A percentile compares a stretch with the other conserved stretches of the same genome.
phyloP scores from a whole-genome alignment of 2,888 invertebrate species.

The Artemia sinica region DNA sequence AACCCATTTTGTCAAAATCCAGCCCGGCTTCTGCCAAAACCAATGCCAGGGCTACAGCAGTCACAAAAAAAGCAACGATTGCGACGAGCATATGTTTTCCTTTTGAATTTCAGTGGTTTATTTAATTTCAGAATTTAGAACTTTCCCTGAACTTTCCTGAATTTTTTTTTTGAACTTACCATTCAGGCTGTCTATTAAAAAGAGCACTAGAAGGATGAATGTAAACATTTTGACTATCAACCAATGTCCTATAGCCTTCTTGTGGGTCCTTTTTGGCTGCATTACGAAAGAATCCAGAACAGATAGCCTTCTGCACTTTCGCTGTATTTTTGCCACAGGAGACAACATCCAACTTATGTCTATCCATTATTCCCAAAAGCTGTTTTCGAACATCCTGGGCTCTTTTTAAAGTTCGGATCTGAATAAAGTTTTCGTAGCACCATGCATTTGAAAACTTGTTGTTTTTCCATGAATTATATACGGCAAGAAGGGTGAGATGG shows the following conservation, averaged over 20 bases:
- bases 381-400: slow-evolving; percentile 97
- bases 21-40: too few relatives aligned
- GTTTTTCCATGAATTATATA: slow-evolving; percentile 98
- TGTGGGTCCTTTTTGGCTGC: slow-evolving; percentile 98
- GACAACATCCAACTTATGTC: slow-evolving; percentile 87
- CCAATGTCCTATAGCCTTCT: slow-evolving; percentile 84
- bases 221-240: slow-evolving; percentile 94
- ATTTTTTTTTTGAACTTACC: slow-evolving; percentile 41
- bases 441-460: slow-evolving; percentile 97
- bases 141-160: background rate
- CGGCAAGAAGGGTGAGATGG: slow-evolving; percentile 87
- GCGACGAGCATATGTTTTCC: too few relatives aligned
- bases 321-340: slow-evolving; percentile 91
- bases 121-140: background rate
- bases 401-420: slow-evolving; percentile 84
- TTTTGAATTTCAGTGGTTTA: too few relatives aligned
- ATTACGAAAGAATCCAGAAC: slow-evolving; percentile 95
- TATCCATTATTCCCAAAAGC: slow-evolving; percentile 89
- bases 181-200: slow-evolving; percentile 95
- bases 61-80: too few relatives aligned
- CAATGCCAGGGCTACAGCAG: too few relatives aligned
- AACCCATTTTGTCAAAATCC: too few relatives aligned
- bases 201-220: slow-evolving; percentile 96
- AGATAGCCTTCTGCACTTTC: slow-evolving; percentile 89
- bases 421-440: slow-evolving; percentile 99